A percentile compares a stretch with the other conserved stretches of the same genome.
Conservation (phyloP, 2,113 vertebrate species). For the Perca schrenkii region DNA sequence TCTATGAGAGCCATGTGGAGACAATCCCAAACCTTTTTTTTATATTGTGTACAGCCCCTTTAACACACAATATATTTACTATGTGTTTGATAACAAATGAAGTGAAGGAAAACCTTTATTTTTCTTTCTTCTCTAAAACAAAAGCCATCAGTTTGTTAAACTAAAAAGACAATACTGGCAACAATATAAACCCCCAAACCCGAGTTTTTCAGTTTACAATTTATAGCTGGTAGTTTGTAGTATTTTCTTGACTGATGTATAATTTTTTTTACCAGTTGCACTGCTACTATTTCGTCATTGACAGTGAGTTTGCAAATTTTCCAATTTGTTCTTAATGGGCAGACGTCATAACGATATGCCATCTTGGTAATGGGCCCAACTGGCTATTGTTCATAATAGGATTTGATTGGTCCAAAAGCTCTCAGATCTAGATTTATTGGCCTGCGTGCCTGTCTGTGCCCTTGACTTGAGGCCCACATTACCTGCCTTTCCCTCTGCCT, state of each 20-base stretch:
- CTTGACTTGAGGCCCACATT: constrained; percentile 66
- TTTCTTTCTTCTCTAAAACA: too few relatives aligned
- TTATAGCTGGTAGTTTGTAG: background rate
- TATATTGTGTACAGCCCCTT: too few relatives aligned
- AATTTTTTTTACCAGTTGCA: constrained; percentile 17
- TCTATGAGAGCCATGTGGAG: too few relatives aligned
- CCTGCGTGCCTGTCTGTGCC: constrained; percentile 44
- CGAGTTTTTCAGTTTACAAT: background rate
- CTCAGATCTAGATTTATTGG: constrained; percentile 64
- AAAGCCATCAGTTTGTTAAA: background rate
- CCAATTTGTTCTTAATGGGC: constrained; percentile 39
- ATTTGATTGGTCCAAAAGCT: constrained; percentile 64
- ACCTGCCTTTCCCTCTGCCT: constrained; percentile 44
- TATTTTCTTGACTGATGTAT: background rate
- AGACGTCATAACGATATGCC: constrained; percentile 48
- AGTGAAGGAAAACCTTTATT: too few relatives aligned
- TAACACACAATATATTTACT: background rate
- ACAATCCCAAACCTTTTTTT: too few relatives aligned
- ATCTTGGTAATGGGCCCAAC: constrained; percentile 65
- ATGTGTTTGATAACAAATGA: background rate
- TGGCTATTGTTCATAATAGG: constrained; percentile 67
- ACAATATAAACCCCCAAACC: too few relatives aligned
- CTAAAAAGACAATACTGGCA: background rate
- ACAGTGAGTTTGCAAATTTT: constrained; percentile 33
- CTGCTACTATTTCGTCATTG: background rate